phyloP scores from a whole-genome alignment of 2,797 vertebrate species.

The Spondyliosoma cantharus region DNA sequence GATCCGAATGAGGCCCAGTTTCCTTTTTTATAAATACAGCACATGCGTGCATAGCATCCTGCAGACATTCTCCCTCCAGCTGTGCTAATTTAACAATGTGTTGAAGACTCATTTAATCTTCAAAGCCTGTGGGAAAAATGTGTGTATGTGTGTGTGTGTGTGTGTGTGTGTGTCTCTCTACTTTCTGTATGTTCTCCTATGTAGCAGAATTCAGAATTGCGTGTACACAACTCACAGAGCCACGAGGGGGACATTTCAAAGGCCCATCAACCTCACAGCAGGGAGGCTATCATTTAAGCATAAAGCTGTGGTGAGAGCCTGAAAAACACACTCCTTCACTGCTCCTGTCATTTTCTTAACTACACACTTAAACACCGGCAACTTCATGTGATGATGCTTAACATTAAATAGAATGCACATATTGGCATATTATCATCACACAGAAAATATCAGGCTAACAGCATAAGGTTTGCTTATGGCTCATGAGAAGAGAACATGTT shows the following conservation, averaged over 20 bases:
- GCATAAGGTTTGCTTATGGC: background rate
- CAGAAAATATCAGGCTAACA: background rate
- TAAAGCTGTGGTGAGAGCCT: constrained; percentile 33
- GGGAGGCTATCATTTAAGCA: constrained; percentile 45
- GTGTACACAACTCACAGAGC: constrained; percentile 35
- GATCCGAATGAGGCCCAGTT: constrained; percentile 31
- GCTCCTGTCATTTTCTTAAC: constrained; percentile 23
- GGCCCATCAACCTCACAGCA: constrained; percentile 64
- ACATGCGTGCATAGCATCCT: constrained; percentile 51
- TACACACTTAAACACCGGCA: background rate
- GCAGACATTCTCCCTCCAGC: constrained; percentile 57
- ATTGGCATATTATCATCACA: background rate
- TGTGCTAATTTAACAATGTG: constrained; percentile 71
- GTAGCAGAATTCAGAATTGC: constrained; percentile 38
- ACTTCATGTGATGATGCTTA: background rate
- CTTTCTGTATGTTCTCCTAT: constrained; percentile 18
- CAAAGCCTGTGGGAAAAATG: constrained; percentile 39
- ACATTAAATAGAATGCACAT: background rate
- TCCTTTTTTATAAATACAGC: constrained; percentile 43
- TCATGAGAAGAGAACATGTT: no score
- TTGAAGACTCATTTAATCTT: constrained; percentile 72
- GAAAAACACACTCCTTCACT: constrained; percentile 21
- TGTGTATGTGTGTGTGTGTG: constrained; percentile 24
- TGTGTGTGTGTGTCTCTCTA: constrained; percentile 13
- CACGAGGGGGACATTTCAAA: constrained; percentile 35